phyloP scores from a whole-genome alignment of 2,797 vertebrate species.

The Myotis pilosus region DNA sequence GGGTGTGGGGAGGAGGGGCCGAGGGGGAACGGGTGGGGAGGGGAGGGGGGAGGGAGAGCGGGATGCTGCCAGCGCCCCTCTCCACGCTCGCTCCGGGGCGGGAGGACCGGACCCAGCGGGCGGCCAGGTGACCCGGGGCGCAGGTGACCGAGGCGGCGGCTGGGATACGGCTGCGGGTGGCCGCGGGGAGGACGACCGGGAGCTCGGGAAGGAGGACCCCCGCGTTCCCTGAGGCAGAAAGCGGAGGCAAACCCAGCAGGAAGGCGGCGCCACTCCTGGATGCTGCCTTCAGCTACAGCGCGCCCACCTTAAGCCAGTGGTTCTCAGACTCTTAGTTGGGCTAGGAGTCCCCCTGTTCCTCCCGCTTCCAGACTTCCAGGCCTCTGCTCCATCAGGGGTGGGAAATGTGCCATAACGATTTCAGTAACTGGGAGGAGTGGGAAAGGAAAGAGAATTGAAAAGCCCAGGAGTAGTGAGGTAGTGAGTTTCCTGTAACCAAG shows the following conservation, averaged over 20 bases:
- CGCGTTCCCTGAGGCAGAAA: neutral
- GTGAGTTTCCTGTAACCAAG: neutral
- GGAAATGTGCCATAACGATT: neutral
- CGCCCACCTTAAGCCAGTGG: neutral
- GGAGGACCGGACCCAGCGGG: neutral
- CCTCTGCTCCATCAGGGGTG: neutral
- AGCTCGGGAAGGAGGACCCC: neutral
- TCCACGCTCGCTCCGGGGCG: neutral
- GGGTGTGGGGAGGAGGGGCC: neutral
- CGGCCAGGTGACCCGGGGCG: no score
- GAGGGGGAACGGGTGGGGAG: neutral
- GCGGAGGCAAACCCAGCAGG: neutral
- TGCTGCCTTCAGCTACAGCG: neutral
- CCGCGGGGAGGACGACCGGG: neutral
- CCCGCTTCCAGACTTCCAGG: neutral
- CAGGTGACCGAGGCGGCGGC: neutral
- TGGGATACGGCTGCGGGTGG: neutral
- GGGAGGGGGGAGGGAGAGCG: neutral
- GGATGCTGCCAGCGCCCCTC: neutral
- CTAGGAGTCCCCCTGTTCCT: neutral
- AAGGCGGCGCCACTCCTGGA: neutral
- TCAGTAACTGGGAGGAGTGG: accelerated
- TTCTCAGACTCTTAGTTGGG: neutral
- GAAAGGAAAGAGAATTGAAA: neutral
- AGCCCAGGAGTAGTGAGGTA: neutral